Evolutionary conservation across 1,140 invertebrate genomes (phyloP).

Genomic region (Drosophila pseudoananassae): DNA sequence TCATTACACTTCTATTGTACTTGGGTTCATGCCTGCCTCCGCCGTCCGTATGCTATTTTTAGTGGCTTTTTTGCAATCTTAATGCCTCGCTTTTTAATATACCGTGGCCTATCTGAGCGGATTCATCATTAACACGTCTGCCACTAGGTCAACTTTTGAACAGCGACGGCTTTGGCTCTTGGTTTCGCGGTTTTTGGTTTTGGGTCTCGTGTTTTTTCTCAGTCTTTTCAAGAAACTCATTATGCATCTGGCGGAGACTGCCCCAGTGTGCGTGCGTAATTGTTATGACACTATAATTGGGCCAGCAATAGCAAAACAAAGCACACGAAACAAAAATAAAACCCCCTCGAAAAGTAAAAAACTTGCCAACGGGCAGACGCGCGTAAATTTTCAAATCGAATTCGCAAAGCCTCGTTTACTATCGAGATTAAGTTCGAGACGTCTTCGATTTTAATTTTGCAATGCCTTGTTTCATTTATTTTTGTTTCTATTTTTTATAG

Average conservation of each 20-base stretch:
- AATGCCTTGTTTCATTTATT: conserved; percentile 9
- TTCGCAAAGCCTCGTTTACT: conserved; percentile 49
- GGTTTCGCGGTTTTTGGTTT: conserved; percentile 21
- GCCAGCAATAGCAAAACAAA: conserved; percentile 41
- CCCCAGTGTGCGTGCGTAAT: conserved; percentile 49
- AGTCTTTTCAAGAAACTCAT: conserved; percentile 56
- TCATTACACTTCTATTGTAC: conserved; percentile 14
- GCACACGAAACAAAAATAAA: conserved; percentile 31
- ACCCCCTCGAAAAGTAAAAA: conserved; percentile 12
- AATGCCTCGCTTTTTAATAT: conserved; percentile 69
- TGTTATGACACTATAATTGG: conserved; percentile 78
- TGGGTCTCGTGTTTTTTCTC: conserved; percentile 33
- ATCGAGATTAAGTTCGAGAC: conserved; percentile 33
- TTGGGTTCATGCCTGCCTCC: conserved; percentile 8
- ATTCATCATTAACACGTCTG: conserved; percentile 78
- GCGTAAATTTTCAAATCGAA: conserved; percentile 59
- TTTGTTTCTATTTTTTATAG: background rate
- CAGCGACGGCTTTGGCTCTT: conserved; percentile 34
- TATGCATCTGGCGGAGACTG: conserved; percentile 24
- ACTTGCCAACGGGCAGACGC: conserved; percentile 58
- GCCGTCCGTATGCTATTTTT: conserved; percentile 23
- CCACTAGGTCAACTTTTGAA: conserved; percentile 62
- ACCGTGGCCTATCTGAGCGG: conserved; percentile 57
- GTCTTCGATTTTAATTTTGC: conserved; percentile 36
- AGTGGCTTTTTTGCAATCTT: conserved; percentile 56